phyloP scores from a whole-genome alignment of 2,113 vertebrate species.

The Daboia siamensis region DNA sequence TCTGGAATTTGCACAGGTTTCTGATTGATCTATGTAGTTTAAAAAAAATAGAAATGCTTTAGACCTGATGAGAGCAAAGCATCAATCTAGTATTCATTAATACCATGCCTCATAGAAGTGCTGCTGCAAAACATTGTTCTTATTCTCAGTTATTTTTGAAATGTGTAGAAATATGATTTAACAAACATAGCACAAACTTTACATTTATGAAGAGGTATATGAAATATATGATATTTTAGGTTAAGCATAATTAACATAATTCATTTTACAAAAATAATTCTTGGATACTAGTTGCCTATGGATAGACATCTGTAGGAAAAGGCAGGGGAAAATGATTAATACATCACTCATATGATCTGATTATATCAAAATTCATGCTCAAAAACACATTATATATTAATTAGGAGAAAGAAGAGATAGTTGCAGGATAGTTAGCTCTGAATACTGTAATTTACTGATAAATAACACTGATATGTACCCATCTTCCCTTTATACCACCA shows the following conservation, averaged over 20 bases:
- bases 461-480: neutral
- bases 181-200: neutral
- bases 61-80: neutral
- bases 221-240: neutral
- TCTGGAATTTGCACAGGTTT: neutral
- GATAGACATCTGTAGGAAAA: neutral
- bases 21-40: neutral
- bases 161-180: neutral
- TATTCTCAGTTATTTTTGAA: neutral
- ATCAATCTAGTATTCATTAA: neutral
- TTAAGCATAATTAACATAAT: neutral
- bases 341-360: neutral
- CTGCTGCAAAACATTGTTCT: neutral
- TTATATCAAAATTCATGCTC: neutral
- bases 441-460: neutral
- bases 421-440: neutral
- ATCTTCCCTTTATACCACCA: neutral
- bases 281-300: neutral
- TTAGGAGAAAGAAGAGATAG: neutral
- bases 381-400: neutral
- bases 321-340: neutral
- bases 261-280: neutral
- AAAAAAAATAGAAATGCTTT: neutral
- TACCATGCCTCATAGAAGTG: neutral
- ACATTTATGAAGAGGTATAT: neutral